Base-by-base conservation (phyloP, 2,113 vertebrate species). In the Turnix velox region DNA sequence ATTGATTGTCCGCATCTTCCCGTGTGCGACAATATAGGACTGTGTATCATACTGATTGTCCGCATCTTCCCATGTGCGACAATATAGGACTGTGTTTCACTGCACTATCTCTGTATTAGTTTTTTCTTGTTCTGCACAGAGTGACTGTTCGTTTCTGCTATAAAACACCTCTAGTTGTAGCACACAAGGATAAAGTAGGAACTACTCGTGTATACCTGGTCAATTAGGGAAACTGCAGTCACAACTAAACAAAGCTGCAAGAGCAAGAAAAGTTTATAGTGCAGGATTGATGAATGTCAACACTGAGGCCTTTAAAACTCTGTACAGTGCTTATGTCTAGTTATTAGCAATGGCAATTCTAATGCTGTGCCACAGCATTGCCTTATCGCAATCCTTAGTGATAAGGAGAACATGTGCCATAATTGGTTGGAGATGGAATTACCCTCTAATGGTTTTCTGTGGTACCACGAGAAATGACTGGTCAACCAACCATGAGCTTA, bases 301-400 rank as follows among this genome's bases (percentile, higher is more conserved):
- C 24, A 6, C 25, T 42, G 46, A 84, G 46, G 31, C 33, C 25
- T 66, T 33, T 17, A 18, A 37, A 33, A 33, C 25, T 73, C 9
- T 3, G 7, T 17, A 1, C 46, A 22, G 24, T 7, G 6, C 1
- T 65, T 10, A 13, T 4, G 3, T 18, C 11, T 22, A 4, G 0
- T 76, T 72, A 61, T 25, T 39, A 66, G 25, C 22, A 57, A 33
- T 2, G 33, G 5, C 15, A 49, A 4, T 39, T 57, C 14, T 0
- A 49, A 4, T 39, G 62, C 14, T 0, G 0, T 3, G 1, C 45
- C 31, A 31, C 33, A 30, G 49, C 11, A 25, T 25, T 76, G 49
- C 18, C 37, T 68, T 20, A 19, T 7, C 48, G 28, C 24, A 42
- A 0, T 30, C n/a, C 18, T 63, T 14, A 13, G 9, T 20, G 27